Percentiles rank a stretch among this genome's conserved stretches.
phyloP scores from a whole-genome alignment of 2,797 vertebrate genomes.

The Argya squamiceps region DNA sequence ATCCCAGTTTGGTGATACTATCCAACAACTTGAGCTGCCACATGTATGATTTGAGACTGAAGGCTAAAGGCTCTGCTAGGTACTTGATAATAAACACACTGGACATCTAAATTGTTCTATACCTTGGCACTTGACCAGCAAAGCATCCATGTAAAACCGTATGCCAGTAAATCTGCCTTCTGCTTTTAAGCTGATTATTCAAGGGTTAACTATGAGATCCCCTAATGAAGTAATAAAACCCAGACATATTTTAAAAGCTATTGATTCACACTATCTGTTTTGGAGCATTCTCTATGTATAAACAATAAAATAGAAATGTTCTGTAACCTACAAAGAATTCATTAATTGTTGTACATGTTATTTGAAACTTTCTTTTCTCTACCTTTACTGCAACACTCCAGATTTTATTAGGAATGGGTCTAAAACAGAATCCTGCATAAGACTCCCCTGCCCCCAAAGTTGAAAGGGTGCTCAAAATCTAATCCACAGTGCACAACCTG shows the following conservation, averaged over 20 bases:
- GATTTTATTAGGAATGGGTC: background rate
- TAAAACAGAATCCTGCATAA: background rate
- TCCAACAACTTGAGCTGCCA: background rate
- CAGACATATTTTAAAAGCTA: constrained; percentile 29
- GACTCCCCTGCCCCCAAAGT: background rate
- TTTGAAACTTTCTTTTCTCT: background rate
- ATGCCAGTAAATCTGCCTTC: constrained; percentile 59
- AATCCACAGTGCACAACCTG: background rate
- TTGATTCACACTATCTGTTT: background rate
- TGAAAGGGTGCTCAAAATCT: background rate
- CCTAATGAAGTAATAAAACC: constrained; percentile 51
- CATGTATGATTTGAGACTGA: background rate
- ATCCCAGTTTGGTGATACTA: background rate
- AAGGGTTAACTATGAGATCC: constrained; percentile 46
- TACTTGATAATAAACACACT: background rate
- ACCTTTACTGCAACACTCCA: rapidly evolving
- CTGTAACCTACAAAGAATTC: background rate
- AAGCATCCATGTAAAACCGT: background rate
- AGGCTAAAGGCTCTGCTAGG: background rate
- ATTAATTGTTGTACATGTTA: background rate
- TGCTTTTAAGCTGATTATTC: constrained; percentile 62
- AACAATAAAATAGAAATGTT: background rate
- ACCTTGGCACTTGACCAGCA: constrained; percentile 50
- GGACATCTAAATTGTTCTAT: background rate
- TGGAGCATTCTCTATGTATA: background rate